Evolutionary conservation across 2,888 invertebrate genomes (phyloP), one percentile per base, ranked within the genome.

Genomic region (Noctua pronuba): DNA sequence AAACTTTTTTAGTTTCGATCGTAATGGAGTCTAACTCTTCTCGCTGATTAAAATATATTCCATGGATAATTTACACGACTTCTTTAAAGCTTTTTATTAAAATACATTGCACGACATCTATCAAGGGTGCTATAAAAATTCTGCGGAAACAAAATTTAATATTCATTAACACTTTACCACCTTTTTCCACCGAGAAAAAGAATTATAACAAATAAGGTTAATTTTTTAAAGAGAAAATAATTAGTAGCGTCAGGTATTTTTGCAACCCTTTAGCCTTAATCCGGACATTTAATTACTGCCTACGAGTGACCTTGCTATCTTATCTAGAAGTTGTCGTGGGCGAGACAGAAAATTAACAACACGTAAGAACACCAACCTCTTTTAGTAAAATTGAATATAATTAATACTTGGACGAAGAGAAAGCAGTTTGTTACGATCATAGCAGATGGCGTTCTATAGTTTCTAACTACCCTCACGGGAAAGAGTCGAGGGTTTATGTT

Each of bases 201-300:
- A 75, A 82, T 77, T 71, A 67, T 66, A 77, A 86, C 72, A 87
- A 88, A 86, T 80, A 87, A 67, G 68, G 68, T 69, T 77, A 71
- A 86, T 88, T 83, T 81, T 72, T 86, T 82, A 68, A 60, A 66
- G 73, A 66, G 64, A 72, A 80, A 79, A 81, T 81, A 84, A 88
- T 88, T 84, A 72, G 71, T 70, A 76, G 64, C 75, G 73, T 79
- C 78, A 83, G 78, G 82, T 80, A 86, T 73, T 77, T 86, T 86
- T 75, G 77, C 68, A 65, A 71, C 73, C 70, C 77, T 82, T 88
- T 79, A 67, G 44, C 67, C 44, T 73, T 86, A 77, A 80, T 70
- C 67, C 60, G 73, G 44, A 46, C 75, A 35, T 71, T 88, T 80
- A 85, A 88, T 86, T 83, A 75, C 66, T 79, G 64, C 38, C 75